Percentiles rank a stretch among this genome's conserved stretches.
Evolutionary conservation across 30 jellyfish, hydroid and myxozoan genomes (phyloP).

Genomic region (Kudoa iwatai): DNA sequence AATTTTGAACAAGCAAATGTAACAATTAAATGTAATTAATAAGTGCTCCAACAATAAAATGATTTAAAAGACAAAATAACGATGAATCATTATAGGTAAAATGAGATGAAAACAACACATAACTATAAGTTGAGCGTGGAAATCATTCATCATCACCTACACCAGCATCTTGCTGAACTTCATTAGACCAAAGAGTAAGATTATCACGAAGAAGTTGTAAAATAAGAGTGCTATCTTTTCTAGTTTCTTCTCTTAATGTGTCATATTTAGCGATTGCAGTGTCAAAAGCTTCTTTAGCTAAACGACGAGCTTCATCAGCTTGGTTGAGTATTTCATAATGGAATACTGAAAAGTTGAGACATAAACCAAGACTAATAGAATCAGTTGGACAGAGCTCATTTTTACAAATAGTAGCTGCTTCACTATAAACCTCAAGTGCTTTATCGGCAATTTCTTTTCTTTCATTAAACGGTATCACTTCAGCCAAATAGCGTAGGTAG

Average conservation of each 20-base stretch:
- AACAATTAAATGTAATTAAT: too few relatives aligned
- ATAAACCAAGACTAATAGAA: slow-evolving; percentile 75
- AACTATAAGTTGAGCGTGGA: too few relatives aligned
- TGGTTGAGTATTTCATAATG: slow-evolving; percentile 24
- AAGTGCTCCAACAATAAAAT: too few relatives aligned
- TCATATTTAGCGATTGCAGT: background rate
- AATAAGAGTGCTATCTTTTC: background rate
- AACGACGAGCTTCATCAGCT: background rate
- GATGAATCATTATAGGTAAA: too few relatives aligned
- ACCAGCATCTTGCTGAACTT: too few relatives aligned
- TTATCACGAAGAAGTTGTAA: background rate
- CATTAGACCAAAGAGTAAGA: background rate
- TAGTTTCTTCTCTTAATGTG: slow-evolving; percentile 10
- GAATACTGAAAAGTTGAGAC: slow-evolving; percentile 70
- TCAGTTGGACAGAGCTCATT: slow-evolving; percentile 22
- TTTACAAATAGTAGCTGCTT: slow-evolving; percentile 20
- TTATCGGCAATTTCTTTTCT: slow-evolving; percentile 32
- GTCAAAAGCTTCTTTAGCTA: background rate
- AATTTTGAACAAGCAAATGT: too few relatives aligned
- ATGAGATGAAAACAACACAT: too few relatives aligned
- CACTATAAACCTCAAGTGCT: slow-evolving; percentile 15
- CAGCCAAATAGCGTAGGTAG: slow-evolving; percentile 57
- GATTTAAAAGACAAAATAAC: too few relatives aligned
- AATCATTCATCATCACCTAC: too few relatives aligned
- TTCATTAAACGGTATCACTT: slow-evolving; percentile 15